Evolutionary conservation across 23 tunicate genomes (phyloP), one percentile per base, ranked within the genome.

Genomic region (Halocynthia roretzi): DNA sequence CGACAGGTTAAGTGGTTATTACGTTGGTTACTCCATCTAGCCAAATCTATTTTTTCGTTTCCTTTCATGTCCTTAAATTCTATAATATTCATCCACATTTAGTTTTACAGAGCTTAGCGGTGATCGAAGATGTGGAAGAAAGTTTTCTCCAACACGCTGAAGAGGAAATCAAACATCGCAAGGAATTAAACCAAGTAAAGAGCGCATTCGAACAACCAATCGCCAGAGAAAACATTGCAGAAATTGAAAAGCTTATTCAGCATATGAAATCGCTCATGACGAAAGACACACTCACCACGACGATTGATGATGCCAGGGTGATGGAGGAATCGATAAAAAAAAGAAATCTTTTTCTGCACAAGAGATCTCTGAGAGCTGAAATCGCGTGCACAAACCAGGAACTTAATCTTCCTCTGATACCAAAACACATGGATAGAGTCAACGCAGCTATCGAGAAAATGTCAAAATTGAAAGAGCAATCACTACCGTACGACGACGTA

Each of bases 331-430:
- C 40, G 17, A 8, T 11, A 17, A 54, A 54, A 7, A 44, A 54
- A 0, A 44, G 55, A 8, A 19, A 52, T 10, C 12, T 52, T 5
- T 50, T 74, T 4, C 78, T 44, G 8, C 7, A 0, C 22, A 74
- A 74, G 62, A 62, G 64, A 54, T 22, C 60, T 15, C 19, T 74
- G 5, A 74, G 78, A 74, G 78, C 64, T 12, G 78, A 74, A 49
- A 74, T 74, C 14, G 78, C 78, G 8, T 54, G 22, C 60, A 53
- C 54, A 6, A 54, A 54, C 48, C 56, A 62, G 8, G 10, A 50
- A n/a, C 49, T 74, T 8, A 53, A 74, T 53, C 56, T 74, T 22
- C 78, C 78, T 53, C 49, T 54, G 0, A 5, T 54, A 5, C 63
- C 64, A 8, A n/a, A 12, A 10, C 54, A 74, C 63, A 53, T 74